Conservation (phyloP, 2,888 invertebrate species). For the Orgyia antiqua region DNA sequence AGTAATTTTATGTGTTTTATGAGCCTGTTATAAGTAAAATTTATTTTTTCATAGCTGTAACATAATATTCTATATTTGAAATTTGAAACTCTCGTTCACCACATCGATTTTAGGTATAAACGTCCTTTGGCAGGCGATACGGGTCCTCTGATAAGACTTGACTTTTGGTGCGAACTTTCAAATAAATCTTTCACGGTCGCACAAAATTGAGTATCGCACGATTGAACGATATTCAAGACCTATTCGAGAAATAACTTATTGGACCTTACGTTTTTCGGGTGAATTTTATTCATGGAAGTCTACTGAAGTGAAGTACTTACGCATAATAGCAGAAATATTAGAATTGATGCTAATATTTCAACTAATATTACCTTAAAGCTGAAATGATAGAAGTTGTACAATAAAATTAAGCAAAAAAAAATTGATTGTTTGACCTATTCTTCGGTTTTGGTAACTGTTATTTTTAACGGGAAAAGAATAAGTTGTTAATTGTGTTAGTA, state of each 20-base stretch:
- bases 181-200: constrained; percentile 27
- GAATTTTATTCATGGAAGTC: not conserved
- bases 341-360: not conserved
- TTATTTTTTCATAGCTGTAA: too few relatives aligned
- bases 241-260: not conserved
- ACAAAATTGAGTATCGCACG: constrained; percentile 1
- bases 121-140: constrained; percentile 12
- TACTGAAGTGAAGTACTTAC: too few relatives aligned
- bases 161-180: constrained; percentile 14
- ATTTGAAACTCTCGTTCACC: constrained; percentile 1
- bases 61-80: too few relatives aligned
- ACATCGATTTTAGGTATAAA: constrained; percentile 7
- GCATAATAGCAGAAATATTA: not conserved
- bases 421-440: too few relatives aligned
- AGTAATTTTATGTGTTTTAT: too few relatives aligned
- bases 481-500: too few relatives aligned
- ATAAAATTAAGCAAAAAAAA: too few relatives aligned
- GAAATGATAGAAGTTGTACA: too few relatives aligned
- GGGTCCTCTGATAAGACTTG: constrained; percentile 21
- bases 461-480: too few relatives aligned
- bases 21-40: too few relatives aligned
- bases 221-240: constrained; percentile 7
- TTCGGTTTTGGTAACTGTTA: too few relatives aligned
- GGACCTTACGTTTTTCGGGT: not conserved
- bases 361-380: too few relatives aligned